Percentiles rank a stretch among this genome's conserved stretches.
These are phyloP conservation scores for Schizopygopsis malacanthus DNA, from an alignment of 2,797 vertebrate species.

Conservation along the genomic window DNA sequence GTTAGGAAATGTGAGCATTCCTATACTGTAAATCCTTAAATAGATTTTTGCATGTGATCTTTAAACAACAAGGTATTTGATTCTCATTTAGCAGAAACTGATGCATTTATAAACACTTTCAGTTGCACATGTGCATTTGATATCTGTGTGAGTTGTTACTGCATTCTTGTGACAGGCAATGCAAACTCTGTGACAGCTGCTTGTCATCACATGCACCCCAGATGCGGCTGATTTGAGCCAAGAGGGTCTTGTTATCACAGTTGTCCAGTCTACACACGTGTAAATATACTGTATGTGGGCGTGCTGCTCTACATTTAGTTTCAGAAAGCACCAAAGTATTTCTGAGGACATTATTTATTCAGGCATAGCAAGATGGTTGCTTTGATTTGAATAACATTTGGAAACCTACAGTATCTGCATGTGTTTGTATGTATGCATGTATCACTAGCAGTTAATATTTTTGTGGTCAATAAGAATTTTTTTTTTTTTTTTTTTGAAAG, in stretches of 20 bases:
- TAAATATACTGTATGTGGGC: background rate
- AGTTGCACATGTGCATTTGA: constrained; percentile 18
- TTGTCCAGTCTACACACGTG: too few relatives aligned
- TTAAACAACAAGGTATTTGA: background rate
- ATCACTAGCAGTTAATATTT: background rate
- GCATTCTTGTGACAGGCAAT: background rate
- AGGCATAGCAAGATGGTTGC: background rate
- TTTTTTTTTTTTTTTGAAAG: background rate
- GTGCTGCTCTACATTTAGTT: background rate
- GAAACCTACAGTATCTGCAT: background rate
- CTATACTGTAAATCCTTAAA: constrained; percentile 2
- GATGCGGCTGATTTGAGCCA: background rate
- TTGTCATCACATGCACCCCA: constrained; percentile 12
- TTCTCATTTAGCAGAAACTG: constrained; percentile 6
- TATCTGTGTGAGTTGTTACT: background rate
- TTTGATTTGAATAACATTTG: background rate
- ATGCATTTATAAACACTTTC: constrained; percentile 3
- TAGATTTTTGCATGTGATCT: constrained; percentile 8
- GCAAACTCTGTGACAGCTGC: constrained; percentile 30
- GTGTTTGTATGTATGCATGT: background rate
- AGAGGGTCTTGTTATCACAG: too few relatives aligned
- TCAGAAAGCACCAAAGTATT: background rate
- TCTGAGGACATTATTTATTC: background rate
- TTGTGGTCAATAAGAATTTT: background rate
- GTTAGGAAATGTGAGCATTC: constrained; percentile 11